Evolutionary conservation across 1,140 invertebrate genomes (phyloP), one percentile per base, ranked within the genome.

Genomic region (Zophobas atratus): DNA sequence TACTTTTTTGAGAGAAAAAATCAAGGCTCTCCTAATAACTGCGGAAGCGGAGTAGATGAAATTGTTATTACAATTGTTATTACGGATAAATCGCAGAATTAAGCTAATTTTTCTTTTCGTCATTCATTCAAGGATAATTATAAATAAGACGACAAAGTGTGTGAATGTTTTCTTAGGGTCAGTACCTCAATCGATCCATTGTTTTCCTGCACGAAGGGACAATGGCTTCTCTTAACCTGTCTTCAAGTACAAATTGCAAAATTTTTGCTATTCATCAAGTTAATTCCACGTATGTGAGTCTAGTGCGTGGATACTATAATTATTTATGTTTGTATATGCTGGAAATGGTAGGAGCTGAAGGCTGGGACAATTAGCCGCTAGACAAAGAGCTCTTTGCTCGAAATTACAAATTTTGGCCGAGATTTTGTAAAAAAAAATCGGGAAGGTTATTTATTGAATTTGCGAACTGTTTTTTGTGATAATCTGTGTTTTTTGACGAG

Each of bases 221-320:
- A 60, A 60, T 60, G 32, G 56, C 32, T 60, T 60, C 33, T 33
- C 8, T 60, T n/a, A 1, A 34, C 56, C n/a, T 60, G 38, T 60
- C n/a, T 34, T 60, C 56, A 60, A 60, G 56, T 60, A 60, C 56
- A 34, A 8, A 60, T 60, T 60, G 38, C 56, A 60, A 60, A 60
- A 60, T 60, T 4, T 46, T 46, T 46, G 3, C 56, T 60, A 60
- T 60, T 60, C 56, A 60, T 60, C 34, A 60, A 56, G 32, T 60
- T 60, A 60, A 60, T 60, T 60, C 38, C 38, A 46, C 3, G 43
- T 46, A 46, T 46, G 43, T 46, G 56, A 60, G 56, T 32, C 56
- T 46, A 46, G 3, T 3, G 3, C 3, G 53, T 56, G 53, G 34
- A 56, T 56, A 56, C 8, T 60, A 34, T 60, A 60, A 60, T 60